Percentiles rank a stretch among this genome's conserved stretches.
phyloP scores from a whole-genome alignment of 2,797 vertebrate species.

The Diplodus sargus region DNA sequence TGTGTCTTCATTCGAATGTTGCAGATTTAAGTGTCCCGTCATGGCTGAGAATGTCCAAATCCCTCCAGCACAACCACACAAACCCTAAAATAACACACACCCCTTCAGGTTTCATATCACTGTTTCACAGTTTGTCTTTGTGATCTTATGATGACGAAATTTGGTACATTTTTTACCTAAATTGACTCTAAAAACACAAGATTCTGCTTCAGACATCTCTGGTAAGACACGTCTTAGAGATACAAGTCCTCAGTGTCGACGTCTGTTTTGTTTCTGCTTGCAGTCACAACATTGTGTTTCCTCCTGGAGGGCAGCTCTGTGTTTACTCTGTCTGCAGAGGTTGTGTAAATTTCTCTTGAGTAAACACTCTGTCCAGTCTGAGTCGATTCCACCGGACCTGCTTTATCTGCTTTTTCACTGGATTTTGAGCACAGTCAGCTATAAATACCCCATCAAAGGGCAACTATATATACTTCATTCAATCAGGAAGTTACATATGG shows the following conservation, averaged over 20 bases:
- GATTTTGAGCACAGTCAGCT: background rate
- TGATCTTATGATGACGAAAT: too few relatives aligned
- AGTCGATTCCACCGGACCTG: background rate
- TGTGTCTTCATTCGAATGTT: background rate
- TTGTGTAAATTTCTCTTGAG: background rate
- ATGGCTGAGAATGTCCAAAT: background rate
- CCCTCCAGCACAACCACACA: background rate
- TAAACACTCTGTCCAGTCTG: background rate
- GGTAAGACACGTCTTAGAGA: background rate
- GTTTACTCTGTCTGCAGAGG: slow-evolving; percentile 4
- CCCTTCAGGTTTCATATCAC: background rate
- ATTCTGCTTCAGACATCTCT: background rate
- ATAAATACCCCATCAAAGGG: background rate
- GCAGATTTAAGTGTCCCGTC: background rate
- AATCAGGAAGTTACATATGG: too few relatives aligned
- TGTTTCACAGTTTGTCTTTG: background rate
- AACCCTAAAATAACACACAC: too few relatives aligned
- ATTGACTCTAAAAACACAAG: background rate
- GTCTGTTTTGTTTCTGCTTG: background rate
- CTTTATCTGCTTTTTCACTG: background rate
- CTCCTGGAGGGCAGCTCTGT: background rate
- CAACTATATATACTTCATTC: too few relatives aligned
- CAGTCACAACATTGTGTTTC: background rate
- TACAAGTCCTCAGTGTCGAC: background rate
- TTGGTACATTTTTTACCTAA: too few relatives aligned